phyloP scores from a whole-genome alignment of 2,888 invertebrate genomes.

The Meteorus cinctellus region DNA sequence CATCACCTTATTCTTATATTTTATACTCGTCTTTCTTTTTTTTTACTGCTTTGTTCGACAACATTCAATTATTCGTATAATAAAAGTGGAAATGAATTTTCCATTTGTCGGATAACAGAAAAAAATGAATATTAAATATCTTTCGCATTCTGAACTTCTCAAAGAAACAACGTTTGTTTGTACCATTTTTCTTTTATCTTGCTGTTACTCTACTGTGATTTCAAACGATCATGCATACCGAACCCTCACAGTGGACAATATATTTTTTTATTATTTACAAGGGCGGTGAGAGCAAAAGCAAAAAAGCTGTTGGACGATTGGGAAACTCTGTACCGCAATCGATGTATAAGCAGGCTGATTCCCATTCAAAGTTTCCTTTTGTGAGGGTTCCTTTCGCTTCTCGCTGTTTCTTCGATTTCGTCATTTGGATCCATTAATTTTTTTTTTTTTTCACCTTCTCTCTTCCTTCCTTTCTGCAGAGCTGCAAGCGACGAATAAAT shows the following conservation, averaged over 20 bases:
- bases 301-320: slow-evolving; percentile 38
- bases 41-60: not conserved
- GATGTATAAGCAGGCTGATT: slow-evolving; percentile 61
- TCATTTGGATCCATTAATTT: not conserved
- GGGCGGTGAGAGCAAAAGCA: slow-evolving; percentile 37
- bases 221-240: slow-evolving; percentile 41
- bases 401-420: not conserved
- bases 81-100: not conserved
- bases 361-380: slow-evolving; percentile 64
- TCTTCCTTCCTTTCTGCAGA: slow-evolving; percentile 42
- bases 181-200: not conserved
- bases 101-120: not conserved
- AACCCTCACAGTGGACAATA: slow-evolving; percentile 61
- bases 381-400: slow-evolving; percentile 39
- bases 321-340: slow-evolving; percentile 52
- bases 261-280: slow-evolving; percentile 49
- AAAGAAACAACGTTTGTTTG: no score
- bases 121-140: not conserved
- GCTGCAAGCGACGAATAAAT: slow-evolving; percentile 36
- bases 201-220: slow-evolving; percentile 31
- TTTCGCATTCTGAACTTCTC: no score
- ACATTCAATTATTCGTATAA: not conserved
- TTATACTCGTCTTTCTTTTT: not conserved
- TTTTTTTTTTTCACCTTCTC: slow-evolving; percentile 46
- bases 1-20: not conserved